Base-by-base conservation (phyloP, 2,888 invertebrate species). In the Entomobrya proxima region DNA sequence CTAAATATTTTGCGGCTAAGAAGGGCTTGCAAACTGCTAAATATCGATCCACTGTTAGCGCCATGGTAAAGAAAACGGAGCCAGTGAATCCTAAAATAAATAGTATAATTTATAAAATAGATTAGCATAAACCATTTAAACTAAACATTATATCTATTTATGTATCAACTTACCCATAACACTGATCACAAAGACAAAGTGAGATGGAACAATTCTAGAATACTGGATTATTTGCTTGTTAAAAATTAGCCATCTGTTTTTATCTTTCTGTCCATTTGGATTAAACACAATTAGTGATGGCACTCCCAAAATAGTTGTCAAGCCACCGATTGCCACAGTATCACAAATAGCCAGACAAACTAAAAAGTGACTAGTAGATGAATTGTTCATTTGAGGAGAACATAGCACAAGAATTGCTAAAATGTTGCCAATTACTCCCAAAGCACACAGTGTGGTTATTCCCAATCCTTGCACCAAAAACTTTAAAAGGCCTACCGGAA, bases 261-360 rank as follows among this genome's bases (percentile, higher is more conserved):
- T 21, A 7, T 18, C 15, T 7, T 50, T 7, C 21, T 3, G 18
- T 50, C 50, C 50, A 3, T 50, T 21, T 7, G 50, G 50, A 50
- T 50, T 50, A 18, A 50, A 50, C 3, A 21, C 18, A 6, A 50
- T n/a, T 1, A 50, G 7, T 6, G 50, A 50, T 18, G 50, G 50
- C n/a, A 50, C n/a, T 1, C 50, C 21, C 11, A 50, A 2, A 2
- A 50, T 21, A n/a, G 21, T 2, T 21, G 18, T 18, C 18, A 18
- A 2, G 21, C 96, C 96, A 90, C 97, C 93, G 90, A 98, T 96
- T 89, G 98, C 94, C 87, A 96, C 94, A 13, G 96, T 97, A 93
- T 99, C 98, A 92, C 97, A 97, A 90, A 97, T 94, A 24, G 98
- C 98, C 90, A 98, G 93, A 6, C 97, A 98, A 89, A 97, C 96